Base-by-base conservation (phyloP, 2,113 vertebrate genomes). In the Rhinoptilus africanus region DNA sequence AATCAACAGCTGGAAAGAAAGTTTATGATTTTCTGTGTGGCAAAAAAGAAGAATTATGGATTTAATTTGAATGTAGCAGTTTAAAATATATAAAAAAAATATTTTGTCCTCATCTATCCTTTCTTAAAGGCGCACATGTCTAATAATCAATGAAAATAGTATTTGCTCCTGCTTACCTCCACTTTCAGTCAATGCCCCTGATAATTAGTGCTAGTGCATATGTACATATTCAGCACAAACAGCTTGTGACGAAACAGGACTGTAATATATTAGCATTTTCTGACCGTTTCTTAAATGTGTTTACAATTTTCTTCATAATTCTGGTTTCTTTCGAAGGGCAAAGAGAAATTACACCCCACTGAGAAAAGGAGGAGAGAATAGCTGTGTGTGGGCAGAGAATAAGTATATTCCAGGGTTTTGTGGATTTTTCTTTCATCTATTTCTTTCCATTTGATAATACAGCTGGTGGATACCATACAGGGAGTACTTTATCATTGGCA, bases 221-320 rank as follows among this genome's bases (percentile, higher is more conserved):
- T 83, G n/a, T 37, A 47, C 18, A 13, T 26, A 43, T 94, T 94
- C 24, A 62, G 43, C 76, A 57, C 54, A 74, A 4, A 76, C 22
- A 63, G 82, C 76, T 47, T 86, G 72, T 88, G 51, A 88, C 68
- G 93, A 71, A 94, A 80, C 53, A 91, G 66, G 67, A 74, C 22
- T 56, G 50, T 74, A 88, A 74, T 57, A 71, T 64, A 89, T 86
- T 93, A 89, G 73, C 87, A 84, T 78, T 69, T 85, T 56, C 75
- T 57, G 79, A 91, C 71, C 74, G 85, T 56, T 84, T 95, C 89
- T 94, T 89, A 96, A 95, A 84, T 74, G 59, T 91, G 76, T 96
- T 97, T 97, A 93, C 78, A 83, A 50, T 91, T 94, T 95, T 62
- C 72, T 91, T 94, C 37, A 43, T 81, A 93, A 94, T 95, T 91